Conservation (phyloP, 2,113 vertebrate species). For the Tragelaphus strepsiceros region DNA sequence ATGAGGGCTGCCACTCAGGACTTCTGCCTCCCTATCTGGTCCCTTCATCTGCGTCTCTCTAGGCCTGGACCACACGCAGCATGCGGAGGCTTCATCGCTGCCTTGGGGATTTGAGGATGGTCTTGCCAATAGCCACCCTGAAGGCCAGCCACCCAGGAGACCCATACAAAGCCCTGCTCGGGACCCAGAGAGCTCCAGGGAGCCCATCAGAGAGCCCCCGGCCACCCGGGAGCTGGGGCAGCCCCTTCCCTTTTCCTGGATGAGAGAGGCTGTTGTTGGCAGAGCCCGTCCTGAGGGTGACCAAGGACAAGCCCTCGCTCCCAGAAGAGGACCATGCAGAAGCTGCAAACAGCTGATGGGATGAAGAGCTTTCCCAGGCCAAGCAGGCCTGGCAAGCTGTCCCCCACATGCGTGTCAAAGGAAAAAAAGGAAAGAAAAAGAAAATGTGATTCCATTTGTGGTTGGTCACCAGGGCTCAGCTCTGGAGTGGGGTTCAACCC, state of each 20-base stretch:
- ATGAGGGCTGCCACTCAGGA: not conserved
- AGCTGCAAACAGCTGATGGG: not conserved
- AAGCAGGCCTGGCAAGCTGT: not conserved
- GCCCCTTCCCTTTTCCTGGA: not conserved
- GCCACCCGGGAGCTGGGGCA: accelerated
- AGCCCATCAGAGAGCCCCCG: accelerated
- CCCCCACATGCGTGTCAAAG: not conserved
- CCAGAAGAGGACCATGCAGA: not conserved
- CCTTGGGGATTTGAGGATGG: not conserved
- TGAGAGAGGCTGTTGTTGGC: not conserved
- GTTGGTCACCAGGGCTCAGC: not conserved
- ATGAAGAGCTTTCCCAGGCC: not conserved
- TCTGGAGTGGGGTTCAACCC: not conserved
- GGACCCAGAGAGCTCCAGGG: not conserved
- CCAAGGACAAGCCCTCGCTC: not conserved
- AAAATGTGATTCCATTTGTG: not conserved
- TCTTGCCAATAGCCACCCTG: not conserved
- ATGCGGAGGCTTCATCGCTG: accelerated
- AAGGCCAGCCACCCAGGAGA: not conserved
- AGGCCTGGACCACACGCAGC: constrained; percentile 3
- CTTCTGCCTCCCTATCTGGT: accelerated
- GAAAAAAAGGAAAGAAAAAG: not conserved
- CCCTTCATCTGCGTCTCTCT: not conserved
- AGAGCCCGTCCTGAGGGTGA: not conserved
- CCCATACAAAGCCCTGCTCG: not conserved